A percentile compares a stretch with the other conserved stretches of the same genome.
These are phyloP conservation scores for Cerastis rubricosa DNA, from an alignment of 2,888 invertebrate genomes.

Conservation along the genomic window DNA sequence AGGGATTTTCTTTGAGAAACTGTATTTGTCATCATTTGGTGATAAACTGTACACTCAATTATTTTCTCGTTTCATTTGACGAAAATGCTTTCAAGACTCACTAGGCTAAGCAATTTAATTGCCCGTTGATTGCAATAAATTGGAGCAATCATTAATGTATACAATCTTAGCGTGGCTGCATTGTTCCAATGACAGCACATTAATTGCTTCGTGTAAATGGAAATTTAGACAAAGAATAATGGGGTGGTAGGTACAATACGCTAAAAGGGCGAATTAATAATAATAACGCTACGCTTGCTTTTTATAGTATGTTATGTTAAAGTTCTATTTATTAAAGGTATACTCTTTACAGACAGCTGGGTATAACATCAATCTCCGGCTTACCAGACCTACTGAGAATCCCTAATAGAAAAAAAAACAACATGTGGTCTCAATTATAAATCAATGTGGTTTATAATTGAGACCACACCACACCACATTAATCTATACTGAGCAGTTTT, in stretches of 20 bases:
- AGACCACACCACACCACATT: too few relatives aligned
- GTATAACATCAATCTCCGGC: too few relatives aligned
- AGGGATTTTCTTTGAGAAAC: neutral
- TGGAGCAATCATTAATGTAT: conserved; percentile 12
- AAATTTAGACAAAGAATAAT: conserved; percentile 22
- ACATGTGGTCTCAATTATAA: too few relatives aligned
- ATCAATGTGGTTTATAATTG: too few relatives aligned
- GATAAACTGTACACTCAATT: neutral
- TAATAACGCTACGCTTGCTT: neutral
- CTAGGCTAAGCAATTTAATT: neutral
- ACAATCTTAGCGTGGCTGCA: neutral
- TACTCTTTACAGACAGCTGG: neutral
- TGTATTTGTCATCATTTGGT: conserved; percentile 28
- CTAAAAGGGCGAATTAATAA: neutral
- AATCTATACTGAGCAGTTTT: too few relatives aligned
- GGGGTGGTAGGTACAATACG: neutral
- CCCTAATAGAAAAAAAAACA: too few relatives aligned
- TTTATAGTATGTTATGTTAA: too few relatives aligned
- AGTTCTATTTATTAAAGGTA: neutral
- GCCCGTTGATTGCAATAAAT: conserved; percentile 21
- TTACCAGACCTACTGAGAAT: too few relatives aligned
- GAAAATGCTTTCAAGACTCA: neutral
- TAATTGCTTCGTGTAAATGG: conserved; percentile 22
- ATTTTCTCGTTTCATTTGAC: conserved; percentile 1
- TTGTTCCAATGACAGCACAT: conserved; percentile 25